Base-by-base conservation (phyloP, 2,113 vertebrate genomes). In the Brevimyrus niger region DNA sequence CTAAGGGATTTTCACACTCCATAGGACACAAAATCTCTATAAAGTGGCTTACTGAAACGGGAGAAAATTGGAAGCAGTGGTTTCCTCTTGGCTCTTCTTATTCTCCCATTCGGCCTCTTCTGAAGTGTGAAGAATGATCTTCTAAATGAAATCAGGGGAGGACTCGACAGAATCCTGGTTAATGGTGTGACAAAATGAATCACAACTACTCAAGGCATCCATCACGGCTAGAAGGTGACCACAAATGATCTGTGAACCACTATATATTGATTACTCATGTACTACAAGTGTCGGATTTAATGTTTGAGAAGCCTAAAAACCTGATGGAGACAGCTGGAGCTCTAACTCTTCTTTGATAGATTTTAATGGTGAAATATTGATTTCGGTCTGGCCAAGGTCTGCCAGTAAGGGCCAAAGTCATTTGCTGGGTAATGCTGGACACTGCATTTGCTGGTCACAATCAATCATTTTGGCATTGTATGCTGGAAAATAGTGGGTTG, bases 321-420 rank as follows among this genome's bases (percentile, higher is more conserved):
- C 97, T 96, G 96, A 96, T 96, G 96, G 96, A 97, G 98, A 98
- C 98, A 98, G 97, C 97, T 97, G 96, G 96, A 94, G 96, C 97
- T 96, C 97, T 97, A 97, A 97, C 97, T 98, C 97, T 97, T 96
- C 97, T 97, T 96, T 99, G 97, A 99, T 98, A 97, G 98, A 98
- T 97, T 98, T 98, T 98, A 99, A 99, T 98, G 97, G 97, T 98
- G 98, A 98, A 99, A 98, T 99, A 99, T 99, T 97, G 98, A 99
- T 99, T 98, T 98, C 96, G 97, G 96, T 98, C 96, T 96, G 96
- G 97, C 97, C 98, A 99, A 98, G 98, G 98, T 98, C 97, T 98
- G 97, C 96, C 95, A 96, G 96, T 96, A 96, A 96, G 96, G 96
- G 97, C 97, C 97, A 97, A 97, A 98, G 97, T 98, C 97, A 99